Evolutionary conservation across 1,140 invertebrate genomes (phyloP).

Genomic region (Lucilia cuprina): DNA sequence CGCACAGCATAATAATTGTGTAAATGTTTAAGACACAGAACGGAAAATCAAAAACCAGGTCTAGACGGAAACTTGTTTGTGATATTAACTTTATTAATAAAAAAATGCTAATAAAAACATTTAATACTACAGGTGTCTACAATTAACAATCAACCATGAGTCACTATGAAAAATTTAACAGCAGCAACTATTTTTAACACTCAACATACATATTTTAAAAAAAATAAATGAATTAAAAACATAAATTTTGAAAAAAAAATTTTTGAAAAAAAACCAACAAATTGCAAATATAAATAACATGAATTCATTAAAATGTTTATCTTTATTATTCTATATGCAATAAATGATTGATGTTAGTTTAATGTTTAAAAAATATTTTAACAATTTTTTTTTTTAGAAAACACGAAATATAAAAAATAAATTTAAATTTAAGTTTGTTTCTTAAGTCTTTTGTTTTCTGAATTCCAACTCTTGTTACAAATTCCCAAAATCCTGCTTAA

Average conservation of each 20-base stretch:
- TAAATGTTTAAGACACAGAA: not conserved
- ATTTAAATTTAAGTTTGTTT: not conserved
- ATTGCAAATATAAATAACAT: not conserved
- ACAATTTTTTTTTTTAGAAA: too few relatives aligned
- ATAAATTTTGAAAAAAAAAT: not conserved
- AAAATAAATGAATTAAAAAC: not conserved
- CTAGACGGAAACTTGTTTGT: not conserved
- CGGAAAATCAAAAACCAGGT: not conserved
- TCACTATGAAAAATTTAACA: not conserved
- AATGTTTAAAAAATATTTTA: not conserved
- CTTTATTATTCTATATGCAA: not conserved
- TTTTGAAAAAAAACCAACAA: not conserved
- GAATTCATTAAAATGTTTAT: not conserved
- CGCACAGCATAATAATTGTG: not conserved
- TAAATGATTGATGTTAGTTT: not conserved
- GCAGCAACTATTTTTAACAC: not conserved
- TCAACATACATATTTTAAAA: not conserved
- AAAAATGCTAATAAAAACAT: not conserved
- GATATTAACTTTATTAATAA: not conserved
- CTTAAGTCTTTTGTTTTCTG: not conserved
- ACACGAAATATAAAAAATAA: too few relatives aligned
- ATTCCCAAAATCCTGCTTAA: not conserved
- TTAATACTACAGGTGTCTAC: conserved; percentile 1
- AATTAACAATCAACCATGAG: not conserved
- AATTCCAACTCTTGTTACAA: not conserved